Conservation (phyloP, 2,888 invertebrate genomes). For the Oxyteleia sp. region DNA sequence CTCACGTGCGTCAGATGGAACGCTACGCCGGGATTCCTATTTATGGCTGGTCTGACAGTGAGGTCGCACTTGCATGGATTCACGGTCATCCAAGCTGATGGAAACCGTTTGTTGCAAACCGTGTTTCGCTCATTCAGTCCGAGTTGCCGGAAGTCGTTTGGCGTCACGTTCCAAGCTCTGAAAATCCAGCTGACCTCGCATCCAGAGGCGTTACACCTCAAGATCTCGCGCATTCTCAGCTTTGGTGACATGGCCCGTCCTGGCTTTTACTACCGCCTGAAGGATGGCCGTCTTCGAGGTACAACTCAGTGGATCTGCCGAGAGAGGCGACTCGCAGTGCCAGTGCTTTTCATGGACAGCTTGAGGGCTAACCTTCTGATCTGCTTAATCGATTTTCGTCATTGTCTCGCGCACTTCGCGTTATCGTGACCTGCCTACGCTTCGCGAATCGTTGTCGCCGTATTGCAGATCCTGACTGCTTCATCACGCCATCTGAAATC, state of each 20-base stretch:
- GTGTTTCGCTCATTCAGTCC: background rate
- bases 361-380: background rate
- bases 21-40: background rate
- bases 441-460: background rate
- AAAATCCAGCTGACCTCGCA: background rate
- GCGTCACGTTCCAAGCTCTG: background rate
- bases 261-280: background rate
- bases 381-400: background rate
- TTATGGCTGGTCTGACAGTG: background rate
- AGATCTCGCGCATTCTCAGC: background rate
- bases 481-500: background rate
- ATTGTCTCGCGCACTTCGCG: background rate
- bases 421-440: background rate
- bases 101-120: background rate
- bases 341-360: background rate
- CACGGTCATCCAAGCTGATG: slow-evolving; percentile 1
- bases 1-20: background rate
- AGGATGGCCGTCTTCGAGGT: background rate
- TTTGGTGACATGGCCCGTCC: background rate
- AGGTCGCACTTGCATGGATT: background rate
- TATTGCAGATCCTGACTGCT: background rate
- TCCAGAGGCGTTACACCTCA: background rate
- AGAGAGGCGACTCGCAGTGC: too few relatives aligned
- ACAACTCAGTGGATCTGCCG: too few relatives aligned
- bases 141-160: background rate